Evolutionary conservation across 2,888 invertebrate species (phyloP).

Genomic region (Neuroscelio doddi): DNA sequence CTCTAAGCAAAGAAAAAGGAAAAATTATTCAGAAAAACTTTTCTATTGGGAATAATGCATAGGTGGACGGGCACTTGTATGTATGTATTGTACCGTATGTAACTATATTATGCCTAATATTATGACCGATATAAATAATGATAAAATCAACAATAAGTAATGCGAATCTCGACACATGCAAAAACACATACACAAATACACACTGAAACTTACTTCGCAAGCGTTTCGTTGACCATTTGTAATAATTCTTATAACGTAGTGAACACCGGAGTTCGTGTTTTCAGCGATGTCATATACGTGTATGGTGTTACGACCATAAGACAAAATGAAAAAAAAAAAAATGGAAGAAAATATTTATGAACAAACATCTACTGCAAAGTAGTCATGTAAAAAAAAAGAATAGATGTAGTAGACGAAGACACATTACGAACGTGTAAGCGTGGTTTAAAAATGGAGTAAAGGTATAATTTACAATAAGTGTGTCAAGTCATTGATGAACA

Average conservation of each 20-base stretch:
- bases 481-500: conserved; percentile 39
- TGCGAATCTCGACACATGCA: conserved; percentile 29
- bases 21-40: conserved; percentile 3
- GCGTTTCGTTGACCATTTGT: conserved; percentile 55
- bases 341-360: conserved; percentile 37
- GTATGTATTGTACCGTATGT: conserved; percentile 69
- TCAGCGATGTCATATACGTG: conserved; percentile 50
- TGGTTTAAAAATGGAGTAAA: conserved; percentile 54
- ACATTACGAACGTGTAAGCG: conserved; percentile 49
- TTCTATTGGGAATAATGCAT: conserved; percentile 17
- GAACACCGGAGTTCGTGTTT: conserved; percentile 52
- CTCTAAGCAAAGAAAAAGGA: too few relatives aligned
- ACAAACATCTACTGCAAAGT: conserved; percentile 45
- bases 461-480: conserved; percentile 56
- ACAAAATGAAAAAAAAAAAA: conserved; percentile 15
- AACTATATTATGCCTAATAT: conserved; percentile 66
- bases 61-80: conserved; percentile 64
- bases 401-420: conserved; percentile 48
- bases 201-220: conserved; percentile 45
- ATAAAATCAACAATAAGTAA: conserved; percentile 54
- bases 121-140: conserved; percentile 58
- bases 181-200: conserved; percentile 9
- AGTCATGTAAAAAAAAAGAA: conserved; percentile 49
- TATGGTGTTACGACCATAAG: conserved; percentile 43
- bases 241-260: conserved; percentile 54